Evolutionary conservation across 2,113 vertebrate genomes (phyloP), one percentile per base, ranked within the genome.

Genomic region (Eclectus roratus): DNA sequence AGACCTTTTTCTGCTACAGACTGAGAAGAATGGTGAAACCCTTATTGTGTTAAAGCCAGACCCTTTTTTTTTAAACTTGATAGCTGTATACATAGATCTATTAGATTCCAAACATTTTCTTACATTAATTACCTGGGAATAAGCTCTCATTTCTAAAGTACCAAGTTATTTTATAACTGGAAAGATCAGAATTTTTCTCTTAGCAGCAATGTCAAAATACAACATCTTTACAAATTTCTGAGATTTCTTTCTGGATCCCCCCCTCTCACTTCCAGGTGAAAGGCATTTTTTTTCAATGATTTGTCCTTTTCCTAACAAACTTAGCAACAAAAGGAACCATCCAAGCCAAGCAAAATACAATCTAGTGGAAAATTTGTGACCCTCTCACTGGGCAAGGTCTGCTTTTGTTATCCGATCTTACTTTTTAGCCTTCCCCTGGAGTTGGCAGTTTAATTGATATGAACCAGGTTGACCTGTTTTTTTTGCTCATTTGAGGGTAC

Each of bases 371-470:
- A 93, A 93, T 84, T 78, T 41, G 68, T 3, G 2, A 52, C 37
- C 18, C 65, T 66, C 55, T 86, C 65, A 37, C 43, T 74, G 69
- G 77, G 68, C 65, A 96, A 94, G 35, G 27, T 84, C 72, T 95
- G 69, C 69, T 95, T 94, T 94, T 93, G 82, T 92, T 91, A 91
- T 78, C 72, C 69, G 71, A 0, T 68, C 64, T 81, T 94, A 74
- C 80, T 91, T 95, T 93, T 91, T 78, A 84, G 60, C 27, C 65
- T 91, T 92, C 23, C 39, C 44, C 83, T 76, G 61, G 77, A 94
- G 69, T 10, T 95, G 85, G 46, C 77, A 86, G 35, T 88, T 96
- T 96, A 96, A 94, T 86, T 95, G 96, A 93, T 93, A 94, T 81
- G 83, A 95, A 94, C 89, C 65, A 71, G 16, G 77, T n/a, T 92